Base-by-base conservation (phyloP, 2,888 invertebrate species). In the Brenthis daphne region DNA sequence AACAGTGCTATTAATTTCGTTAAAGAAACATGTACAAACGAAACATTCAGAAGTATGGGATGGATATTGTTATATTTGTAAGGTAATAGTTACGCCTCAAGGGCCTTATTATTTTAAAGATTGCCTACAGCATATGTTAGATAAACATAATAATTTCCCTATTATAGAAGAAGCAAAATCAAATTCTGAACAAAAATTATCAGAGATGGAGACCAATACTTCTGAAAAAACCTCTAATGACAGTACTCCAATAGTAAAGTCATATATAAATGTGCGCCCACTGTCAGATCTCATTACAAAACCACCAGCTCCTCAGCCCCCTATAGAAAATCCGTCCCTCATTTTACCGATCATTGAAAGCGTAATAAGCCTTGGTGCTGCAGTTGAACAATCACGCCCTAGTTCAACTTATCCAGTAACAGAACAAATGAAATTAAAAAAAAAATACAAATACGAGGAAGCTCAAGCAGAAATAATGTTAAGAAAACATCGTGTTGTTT, bases 31-130 rank as follows among this genome's bases (percentile, higher is more conserved):
- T 70, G 84, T 90, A 1, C 89, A 91, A 76, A 69, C 77, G 0
- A 90, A 88, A 73, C 92, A 92, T 72, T 73, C 76, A 4, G 89
- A 93, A 43, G 80, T 79, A 29, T 95, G 95, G 94, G 92, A 93
- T 71, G 95, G 95, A 1, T 93, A 88, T 75, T 95, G 94, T 77
- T 83, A 77, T 63, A 74, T 90, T 13, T 94, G 94, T 74, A 88
- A 91, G 77, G 86, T 90, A 2, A 89, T 91, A 24, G 88, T 90
- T 1, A 89, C 85, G 24, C 78, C 87, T 11, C 89, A 88, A 82
- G 91, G 90, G 16, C 74, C 75, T 16, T 82, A 88, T 53, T 72
- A 68, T 67, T 89, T 89, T 64, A 88, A 80, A 76, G 89, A 90
- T 65, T 92, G 91, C 71, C 77, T 92, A 20, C 81, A 86, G 68